phyloP scores from a whole-genome alignment of 2,113 vertebrate genomes.

The Saimiri boliviensis region DNA sequence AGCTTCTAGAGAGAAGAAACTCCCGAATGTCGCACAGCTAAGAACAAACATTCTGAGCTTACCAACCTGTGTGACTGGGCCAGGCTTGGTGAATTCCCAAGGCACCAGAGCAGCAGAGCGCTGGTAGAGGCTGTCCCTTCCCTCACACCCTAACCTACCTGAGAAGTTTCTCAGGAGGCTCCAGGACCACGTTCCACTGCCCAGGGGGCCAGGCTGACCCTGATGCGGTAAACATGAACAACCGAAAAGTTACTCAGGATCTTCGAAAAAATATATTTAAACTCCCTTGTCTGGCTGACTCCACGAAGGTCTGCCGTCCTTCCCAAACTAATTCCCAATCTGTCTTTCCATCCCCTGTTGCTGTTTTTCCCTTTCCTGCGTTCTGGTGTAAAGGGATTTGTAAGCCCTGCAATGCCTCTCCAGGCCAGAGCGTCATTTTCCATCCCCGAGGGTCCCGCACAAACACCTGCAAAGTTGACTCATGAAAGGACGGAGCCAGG shows the following conservation, averaged over 20 bases:
- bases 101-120: neutral
- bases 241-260: neutral
- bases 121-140: neutral
- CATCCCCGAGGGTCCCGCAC: neutral
- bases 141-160: neutral
- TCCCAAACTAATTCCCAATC: neutral
- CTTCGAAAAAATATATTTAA: neutral
- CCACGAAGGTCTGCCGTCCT: neutral
- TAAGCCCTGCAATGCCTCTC: neutral
- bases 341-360: neutral
- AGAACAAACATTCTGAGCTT: neutral
- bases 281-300: neutral
- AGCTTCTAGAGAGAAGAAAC: neutral
- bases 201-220: neutral
- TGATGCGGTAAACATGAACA: neutral
- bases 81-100: neutral
- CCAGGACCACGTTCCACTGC: neutral
- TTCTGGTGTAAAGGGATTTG: neutral
- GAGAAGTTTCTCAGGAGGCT: neutral
- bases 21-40: too few relatives aligned
- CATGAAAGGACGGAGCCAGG: neutral
- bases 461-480: neutral
- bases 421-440: neutral
- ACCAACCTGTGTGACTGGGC: neutral
- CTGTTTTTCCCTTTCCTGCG: neutral